A percentile compares a stretch with the other conserved stretches of the same genome.
Conservation (phyloP, 2,797 vertebrate genomes). For the Onychomys arenicola region DNA sequence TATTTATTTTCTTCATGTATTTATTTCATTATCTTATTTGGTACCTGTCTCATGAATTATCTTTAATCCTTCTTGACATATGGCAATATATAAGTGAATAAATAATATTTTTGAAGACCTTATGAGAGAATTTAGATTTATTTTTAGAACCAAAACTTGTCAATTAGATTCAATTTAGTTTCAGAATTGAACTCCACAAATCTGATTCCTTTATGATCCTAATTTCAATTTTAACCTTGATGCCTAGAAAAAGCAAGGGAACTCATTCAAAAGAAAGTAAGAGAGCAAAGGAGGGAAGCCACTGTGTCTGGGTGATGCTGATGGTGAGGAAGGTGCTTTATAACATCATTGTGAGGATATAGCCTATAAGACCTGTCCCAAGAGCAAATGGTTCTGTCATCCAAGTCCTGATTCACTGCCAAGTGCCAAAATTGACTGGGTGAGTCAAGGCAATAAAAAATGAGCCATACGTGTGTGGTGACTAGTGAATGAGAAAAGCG, state of each 20-base stretch:
- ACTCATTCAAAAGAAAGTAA: not conserved
- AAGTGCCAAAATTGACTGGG: conserved; percentile 54
- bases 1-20: not conserved
- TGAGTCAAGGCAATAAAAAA: conserved; percentile 62
- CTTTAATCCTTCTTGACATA: conserved; percentile 23
- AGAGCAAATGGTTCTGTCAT: conserved; percentile 62
- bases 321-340: not conserved
- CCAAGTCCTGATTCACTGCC: conserved; percentile 51
- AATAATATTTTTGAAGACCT: conserved; percentile 27
- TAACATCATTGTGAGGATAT: not conserved
- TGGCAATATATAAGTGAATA: conserved; percentile 27
- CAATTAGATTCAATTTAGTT: not conserved
- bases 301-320: not conserved
- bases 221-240: conserved; percentile 12
- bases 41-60: not conserved
- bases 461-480: not conserved
- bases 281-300: not conserved
- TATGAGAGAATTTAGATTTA: not conserved
- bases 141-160: not conserved
- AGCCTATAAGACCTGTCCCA: not conserved
- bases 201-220: not conserved
- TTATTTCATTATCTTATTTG: conserved; percentile 53
- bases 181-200: not conserved
- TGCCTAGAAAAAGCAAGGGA: not conserved
- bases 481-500: conserved; percentile 17